Base-by-base conservation (phyloP, 2,113 vertebrate species). In the Columba livia region DNA sequence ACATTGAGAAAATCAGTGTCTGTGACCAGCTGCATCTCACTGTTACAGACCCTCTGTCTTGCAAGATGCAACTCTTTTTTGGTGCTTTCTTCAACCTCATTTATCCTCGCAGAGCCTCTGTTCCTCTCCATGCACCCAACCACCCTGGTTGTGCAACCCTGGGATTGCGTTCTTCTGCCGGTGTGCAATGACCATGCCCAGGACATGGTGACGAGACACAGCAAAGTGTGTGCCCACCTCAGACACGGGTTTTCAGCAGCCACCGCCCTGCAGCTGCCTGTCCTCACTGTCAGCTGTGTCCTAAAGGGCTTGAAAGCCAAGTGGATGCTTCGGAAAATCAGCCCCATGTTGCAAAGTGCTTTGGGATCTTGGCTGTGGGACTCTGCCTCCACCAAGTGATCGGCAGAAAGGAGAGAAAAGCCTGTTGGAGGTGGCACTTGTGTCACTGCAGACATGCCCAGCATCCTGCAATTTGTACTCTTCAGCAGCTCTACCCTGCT, bases 321-420 rank as follows among this genome's bases (percentile, higher is more conserved):
- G n/a, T 1, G 7, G 73, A 7, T 14, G 34, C 85, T 54, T 47
- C 5, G 48, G 71, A n/a, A 94, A 60, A 58, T 31, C 67, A 60
- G 31, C 48, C 25, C 54, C 2, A 1, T 0, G 0, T 5, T 29
- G 38, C 65, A 26, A 34, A 93, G 16, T 0, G 6, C 40, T 6
- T 36, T 26, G 71, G 79, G 73, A 73, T 47, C 34, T 20, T 5
- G 10, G 3, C 53, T 21, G 74, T 9, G 78, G 31, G 91, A 66
- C 91, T 93, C 77, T 96, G 94, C 87, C 85, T 93, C 89, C 94
- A 82, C 71, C 93, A 48, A 92, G 91, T 44, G 89, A 78, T 89
- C 23, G 4, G 32, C 4, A 19, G 34, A 6, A 58, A 83, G 64
- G 58, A 71, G 65, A 20, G 73, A 60, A 2, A 19, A 72, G 38